Conservation (phyloP, 2,888 invertebrate species). For the Perizoma affinitatum region DNA sequence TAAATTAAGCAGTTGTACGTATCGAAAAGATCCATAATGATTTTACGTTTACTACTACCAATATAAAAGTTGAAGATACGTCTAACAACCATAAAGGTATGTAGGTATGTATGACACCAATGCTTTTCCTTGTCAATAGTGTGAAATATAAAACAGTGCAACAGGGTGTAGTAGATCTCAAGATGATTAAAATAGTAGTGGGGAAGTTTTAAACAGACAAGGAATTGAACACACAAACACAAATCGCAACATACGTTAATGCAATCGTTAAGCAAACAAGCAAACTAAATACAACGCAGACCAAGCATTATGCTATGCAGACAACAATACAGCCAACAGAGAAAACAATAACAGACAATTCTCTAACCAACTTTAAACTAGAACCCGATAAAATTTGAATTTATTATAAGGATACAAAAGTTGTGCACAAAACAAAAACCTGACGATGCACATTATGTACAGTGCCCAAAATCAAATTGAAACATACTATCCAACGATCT, state of each 20-base stretch:
- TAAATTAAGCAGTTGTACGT: not conserved
- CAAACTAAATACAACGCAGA: conserved; percentile 28
- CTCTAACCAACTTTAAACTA: not conserved
- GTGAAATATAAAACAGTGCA: conserved; percentile 27
- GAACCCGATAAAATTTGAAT: conserved; percentile 1
- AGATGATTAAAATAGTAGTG: conserved; percentile 34
- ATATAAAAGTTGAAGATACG: not conserved
- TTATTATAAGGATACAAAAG: conserved; percentile 28
- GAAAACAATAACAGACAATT: conserved; percentile 20
- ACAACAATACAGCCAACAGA: conserved; percentile 21
- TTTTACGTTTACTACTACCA: not conserved
- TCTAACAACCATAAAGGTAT: not conserved
- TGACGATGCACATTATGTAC: conserved; percentile 57
- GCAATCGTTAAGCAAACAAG: conserved; percentile 58
- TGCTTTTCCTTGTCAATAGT: conserved; percentile 27
- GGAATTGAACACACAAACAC: conserved; percentile 79
- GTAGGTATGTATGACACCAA: conserved; percentile 17
- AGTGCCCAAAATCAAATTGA: conserved; percentile 65
- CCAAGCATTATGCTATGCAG: conserved; percentile 17
- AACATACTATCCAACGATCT: conserved; percentile 73
- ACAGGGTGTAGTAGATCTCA: conserved; percentile 24
- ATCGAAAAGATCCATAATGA: not conserved
- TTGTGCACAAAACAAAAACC: conserved; percentile 29
- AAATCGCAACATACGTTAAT: conserved; percentile 74
- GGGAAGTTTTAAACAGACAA: conserved; percentile 33